Percentiles rank a stretch among this genome's conserved stretches.
Conservation (phyloP, 2,888 invertebrate genomes). For the Sarcophaga subvicina region DNA sequence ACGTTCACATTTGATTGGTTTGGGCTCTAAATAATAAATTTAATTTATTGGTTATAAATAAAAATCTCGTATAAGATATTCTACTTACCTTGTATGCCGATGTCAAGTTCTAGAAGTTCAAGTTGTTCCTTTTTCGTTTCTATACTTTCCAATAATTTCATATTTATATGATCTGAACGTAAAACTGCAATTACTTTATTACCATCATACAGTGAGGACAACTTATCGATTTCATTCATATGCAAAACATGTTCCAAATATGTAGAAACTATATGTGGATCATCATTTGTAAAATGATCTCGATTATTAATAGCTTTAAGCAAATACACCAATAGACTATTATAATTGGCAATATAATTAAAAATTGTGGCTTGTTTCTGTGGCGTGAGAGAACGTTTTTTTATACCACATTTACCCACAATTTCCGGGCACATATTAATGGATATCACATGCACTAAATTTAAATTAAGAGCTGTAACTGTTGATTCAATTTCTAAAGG, state of each 20-base stretch:
- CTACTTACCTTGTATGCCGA: conserved; percentile 73
- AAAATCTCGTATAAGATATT: not conserved
- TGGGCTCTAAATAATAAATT: conserved; percentile 17
- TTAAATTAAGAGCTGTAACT: conserved; percentile 87
- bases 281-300: conserved; percentile 46
- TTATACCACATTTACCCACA: conserved; percentile 50
- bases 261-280: conserved; percentile 70
- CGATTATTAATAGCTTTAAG: conserved; percentile 72
- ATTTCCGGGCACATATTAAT: conserved; percentile 87
- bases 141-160: conserved; percentile 69
- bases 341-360: conserved; percentile 79
- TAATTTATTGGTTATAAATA: not conserved
- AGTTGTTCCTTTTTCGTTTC: conserved; percentile 70
- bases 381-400: conserved; percentile 64
- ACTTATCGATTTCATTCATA: conserved; percentile 72
- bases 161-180: conserved; percentile 75
- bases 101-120: conserved; percentile 72
- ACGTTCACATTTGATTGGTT: conserved; percentile 59
- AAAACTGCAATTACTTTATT: conserved; percentile 76
- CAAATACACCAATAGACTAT: conserved; percentile 77
- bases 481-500: conserved; percentile 87
- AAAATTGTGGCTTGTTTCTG: conserved; percentile 77
- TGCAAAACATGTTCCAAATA: conserved; percentile 74
- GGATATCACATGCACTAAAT: conserved; percentile 88
- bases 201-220: conserved; percentile 73